phyloP scores from a whole-genome alignment of 2,888 invertebrate genomes.

The Flexamia atlantica region DNA sequence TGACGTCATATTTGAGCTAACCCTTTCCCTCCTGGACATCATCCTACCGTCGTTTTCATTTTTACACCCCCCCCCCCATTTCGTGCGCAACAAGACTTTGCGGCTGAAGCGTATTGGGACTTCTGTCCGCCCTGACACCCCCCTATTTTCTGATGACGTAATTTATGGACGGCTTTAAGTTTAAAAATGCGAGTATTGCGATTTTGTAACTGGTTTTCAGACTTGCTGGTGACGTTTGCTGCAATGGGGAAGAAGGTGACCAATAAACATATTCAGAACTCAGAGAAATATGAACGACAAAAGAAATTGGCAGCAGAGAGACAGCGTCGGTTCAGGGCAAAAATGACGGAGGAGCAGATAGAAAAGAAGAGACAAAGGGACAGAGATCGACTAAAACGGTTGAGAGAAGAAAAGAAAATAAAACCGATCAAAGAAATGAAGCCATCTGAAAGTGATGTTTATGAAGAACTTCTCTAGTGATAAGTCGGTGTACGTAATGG shows the following conservation, averaged over 20 bases:
- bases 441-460: background rate
- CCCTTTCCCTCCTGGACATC: no score
- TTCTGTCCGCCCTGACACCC: no score
- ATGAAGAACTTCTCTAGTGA: background rate
- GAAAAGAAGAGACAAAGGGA: conserved; percentile 38
- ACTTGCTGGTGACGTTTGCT: no score
- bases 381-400: conserved; percentile 7
- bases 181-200: no score
- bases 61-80: no score
- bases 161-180: no score
- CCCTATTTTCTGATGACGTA: no score
- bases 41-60: no score
- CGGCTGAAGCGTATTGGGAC: no score
- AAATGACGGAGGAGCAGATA: conserved; percentile 30
- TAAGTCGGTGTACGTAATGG: background rate
- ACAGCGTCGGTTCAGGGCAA: conserved; percentile 34
- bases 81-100: no score
- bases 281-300: conserved; percentile 41
- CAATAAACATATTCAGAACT: conserved; percentile 17
- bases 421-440: background rate
- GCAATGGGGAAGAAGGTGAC: conserved; percentile 37
- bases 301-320: conserved; percentile 44
- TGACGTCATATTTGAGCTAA: no score
- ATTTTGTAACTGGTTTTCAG: background rate
- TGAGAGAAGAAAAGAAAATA: conserved; percentile 48